Base-by-base conservation (phyloP, 2,113 vertebrate genomes). In the Phylloscopus trochiloides region DNA sequence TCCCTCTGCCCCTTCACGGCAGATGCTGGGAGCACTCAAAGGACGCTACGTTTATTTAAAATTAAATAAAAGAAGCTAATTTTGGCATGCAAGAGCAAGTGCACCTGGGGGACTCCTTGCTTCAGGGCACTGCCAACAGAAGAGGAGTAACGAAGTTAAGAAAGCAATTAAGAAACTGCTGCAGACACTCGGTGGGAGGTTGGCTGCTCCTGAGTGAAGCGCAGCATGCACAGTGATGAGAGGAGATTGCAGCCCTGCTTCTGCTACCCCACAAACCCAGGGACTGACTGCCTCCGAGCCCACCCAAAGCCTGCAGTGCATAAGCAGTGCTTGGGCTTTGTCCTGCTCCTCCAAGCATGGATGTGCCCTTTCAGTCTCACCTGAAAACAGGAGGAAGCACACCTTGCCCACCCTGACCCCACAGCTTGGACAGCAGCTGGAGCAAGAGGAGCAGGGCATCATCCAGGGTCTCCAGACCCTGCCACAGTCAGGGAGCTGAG, bases 1-100 rank as follows among this genome's bases (percentile, higher is more conserved):
- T 93, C 93, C 85, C 86, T 42, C 63, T 94, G 86, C 86, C 86
- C 59, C 57, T 50, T 28, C 7, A 1, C 5, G 2, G 94, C 94
- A 93, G 93, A 80, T 90, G 85, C 75, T 29, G 72, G 72, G 63
- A 94, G 85, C 47, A 9, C 90, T 92, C 92, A 66, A 59, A 86
- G 82, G 78, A 91, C 42, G 22, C 65, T 12, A 24, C 36, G 1
- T 90, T 88, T 93, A 36, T 95, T 86, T 74, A 96, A 92, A 95
- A 94, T 94, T 95, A 86, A 97, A 96, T 93, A 92, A 91, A 94
- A 91, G 90, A 5, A 90, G 88, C 82, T 96, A 88, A 86, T 93
- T 95, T 88, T 43, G 72, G 93, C 92, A 92, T 66, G 78, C 94
- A 88, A 79, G 78, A 88, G 85, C 71, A 48, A 78, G 86, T 5